These are phyloP conservation scores for Nebria salina DNA, from an alignment of 2,888 invertebrate genomes.

Conservation along the genomic window DNA sequence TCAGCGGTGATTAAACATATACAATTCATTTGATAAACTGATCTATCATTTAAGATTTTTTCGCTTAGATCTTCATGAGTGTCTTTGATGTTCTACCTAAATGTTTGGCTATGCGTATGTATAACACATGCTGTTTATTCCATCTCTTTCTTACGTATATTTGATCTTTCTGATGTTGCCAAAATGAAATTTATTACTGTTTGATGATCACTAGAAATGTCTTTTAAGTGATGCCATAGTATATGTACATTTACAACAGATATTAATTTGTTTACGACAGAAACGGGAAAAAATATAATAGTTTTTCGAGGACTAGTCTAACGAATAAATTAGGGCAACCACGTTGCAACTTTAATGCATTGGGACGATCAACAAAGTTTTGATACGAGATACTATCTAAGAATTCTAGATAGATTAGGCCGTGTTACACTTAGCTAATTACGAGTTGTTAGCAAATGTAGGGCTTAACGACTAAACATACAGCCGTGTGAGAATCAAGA, in stretches of 20 bases:
- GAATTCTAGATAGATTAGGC: no score
- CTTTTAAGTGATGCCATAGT: conserved; percentile 35
- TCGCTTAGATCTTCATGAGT: neutral
- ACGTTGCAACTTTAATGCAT: no score
- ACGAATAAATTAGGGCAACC: no score
- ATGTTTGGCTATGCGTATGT: neutral
- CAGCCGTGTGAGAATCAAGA: no score
- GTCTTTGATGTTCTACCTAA: neutral
- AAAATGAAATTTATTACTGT: conserved; percentile 37
- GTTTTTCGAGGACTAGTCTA: neutral
- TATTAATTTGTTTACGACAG: conserved; percentile 29
- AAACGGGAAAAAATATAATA: neutral
- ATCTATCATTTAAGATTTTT: neutral
- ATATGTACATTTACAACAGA: conserved; percentile 12
- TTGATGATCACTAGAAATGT: conserved; percentile 27
- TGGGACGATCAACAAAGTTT: no score
- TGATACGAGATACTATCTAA: no score
- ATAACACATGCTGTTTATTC: neutral
- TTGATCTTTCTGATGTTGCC: conserved; percentile 34
- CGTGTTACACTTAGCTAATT: no score
- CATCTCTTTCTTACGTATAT: neutral
- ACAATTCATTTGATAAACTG: neutral
- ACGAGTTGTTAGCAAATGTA: no score
- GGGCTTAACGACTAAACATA: no score
- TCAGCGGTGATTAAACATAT: neutral